Percentiles rank a stretch among this genome's conserved stretches.
phyloP scores from a whole-genome alignment of 2,888 invertebrate genomes.

The Liposcelis brunnea region DNA sequence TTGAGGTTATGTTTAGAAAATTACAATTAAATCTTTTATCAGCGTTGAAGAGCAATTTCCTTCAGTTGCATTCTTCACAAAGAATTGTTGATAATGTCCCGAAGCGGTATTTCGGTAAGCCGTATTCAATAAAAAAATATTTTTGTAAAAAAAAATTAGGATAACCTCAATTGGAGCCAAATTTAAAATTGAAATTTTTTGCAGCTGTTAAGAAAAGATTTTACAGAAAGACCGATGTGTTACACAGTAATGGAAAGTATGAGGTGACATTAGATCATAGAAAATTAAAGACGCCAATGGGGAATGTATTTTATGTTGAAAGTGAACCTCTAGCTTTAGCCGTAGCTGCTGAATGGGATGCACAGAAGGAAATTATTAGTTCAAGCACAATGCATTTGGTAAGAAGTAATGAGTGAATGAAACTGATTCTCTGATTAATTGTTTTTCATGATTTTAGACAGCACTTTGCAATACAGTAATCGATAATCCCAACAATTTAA shows the following conservation, averaged over 20 bases:
- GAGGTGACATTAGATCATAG: slow-evolving; percentile 79
- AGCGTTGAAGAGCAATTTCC: too few species aligned
- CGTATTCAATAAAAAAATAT: too few species aligned
- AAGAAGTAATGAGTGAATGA: slow-evolving; percentile 18
- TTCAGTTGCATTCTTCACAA: too few species aligned
- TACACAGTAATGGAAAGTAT: slow-evolving; percentile 50
- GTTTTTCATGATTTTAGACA: slow-evolving; percentile 39
- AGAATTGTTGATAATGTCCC: too few species aligned
- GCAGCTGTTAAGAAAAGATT: slow-evolving; percentile 43
- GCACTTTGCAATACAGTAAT: slow-evolving; percentile 76
- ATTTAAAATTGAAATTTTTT: not conserved
- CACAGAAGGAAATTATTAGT: slow-evolving; percentile 59
- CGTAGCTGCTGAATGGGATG: slow-evolving; percentile 87
- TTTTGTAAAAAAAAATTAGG: not conserved
- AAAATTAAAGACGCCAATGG: slow-evolving; percentile 79
- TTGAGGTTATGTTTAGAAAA: too few species aligned
- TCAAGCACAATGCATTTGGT: slow-evolving; percentile 81
- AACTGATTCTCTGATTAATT: not conserved
- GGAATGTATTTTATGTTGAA: slow-evolving; percentile 54
- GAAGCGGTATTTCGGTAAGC: too few species aligned
- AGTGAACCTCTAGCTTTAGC: slow-evolving; percentile 82
- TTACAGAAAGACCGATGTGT: slow-evolving; percentile 52
- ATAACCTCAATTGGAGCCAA: not conserved
- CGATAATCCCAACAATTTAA: slow-evolving; percentile 79
- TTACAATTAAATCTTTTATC: too few species aligned